Percentiles rank a stretch among this genome's conserved stretches.
phyloP scores from a whole-genome alignment of 2,797 vertebrate genomes.

The Onychomys arenicola region DNA sequence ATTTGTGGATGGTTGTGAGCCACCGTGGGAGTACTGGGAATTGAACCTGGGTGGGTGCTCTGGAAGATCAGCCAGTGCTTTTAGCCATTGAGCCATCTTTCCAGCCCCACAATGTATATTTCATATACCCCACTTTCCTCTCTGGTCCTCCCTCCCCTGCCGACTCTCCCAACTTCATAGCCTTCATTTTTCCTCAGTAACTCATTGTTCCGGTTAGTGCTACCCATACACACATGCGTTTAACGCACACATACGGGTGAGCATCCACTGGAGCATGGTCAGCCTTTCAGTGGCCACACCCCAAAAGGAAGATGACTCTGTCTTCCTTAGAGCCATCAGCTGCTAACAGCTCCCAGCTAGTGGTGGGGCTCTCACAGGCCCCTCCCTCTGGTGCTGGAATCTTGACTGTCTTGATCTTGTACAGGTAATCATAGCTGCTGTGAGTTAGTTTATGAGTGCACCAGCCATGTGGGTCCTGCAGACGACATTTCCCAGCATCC shows the following conservation, averaged over 20 bases:
- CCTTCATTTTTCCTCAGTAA: not conserved
- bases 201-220: not conserved
- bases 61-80: not conserved
- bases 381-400: not conserved
- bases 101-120: not conserved
- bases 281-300: not conserved
- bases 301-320: not conserved
- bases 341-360: not conserved
- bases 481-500: not conserved
- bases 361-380: not conserved
- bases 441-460: not conserved
- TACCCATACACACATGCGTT: too few relatives aligned
- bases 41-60: not conserved
- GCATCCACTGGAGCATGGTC: not conserved
- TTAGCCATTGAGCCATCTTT: not conserved
- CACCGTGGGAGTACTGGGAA: too few relatives aligned
- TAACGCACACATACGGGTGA: not conserved
- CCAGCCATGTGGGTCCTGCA: not conserved
- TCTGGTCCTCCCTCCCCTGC: too few relatives aligned
- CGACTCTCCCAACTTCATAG: not conserved
- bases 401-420: not conserved
- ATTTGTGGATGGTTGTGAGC: not conserved
- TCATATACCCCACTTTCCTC: too few relatives aligned
- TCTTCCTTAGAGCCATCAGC: not conserved
- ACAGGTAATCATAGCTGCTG: not conserved